Evolutionary conservation across 2,797 vertebrate genomes (phyloP).

Genomic region (Sebastes diaconus): DNA sequence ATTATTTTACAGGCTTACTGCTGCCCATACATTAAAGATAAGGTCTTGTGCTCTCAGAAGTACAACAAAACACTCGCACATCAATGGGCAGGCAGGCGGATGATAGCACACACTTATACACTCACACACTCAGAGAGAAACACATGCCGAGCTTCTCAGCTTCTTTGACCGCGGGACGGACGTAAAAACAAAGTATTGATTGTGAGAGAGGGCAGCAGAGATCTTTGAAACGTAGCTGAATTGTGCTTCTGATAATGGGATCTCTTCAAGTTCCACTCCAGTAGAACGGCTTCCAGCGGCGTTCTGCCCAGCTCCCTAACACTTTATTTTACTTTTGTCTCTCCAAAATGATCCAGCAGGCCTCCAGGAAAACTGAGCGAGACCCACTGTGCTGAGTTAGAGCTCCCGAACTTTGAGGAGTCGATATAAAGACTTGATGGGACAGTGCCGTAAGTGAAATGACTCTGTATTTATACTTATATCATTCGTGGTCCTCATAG

Average conservation of each 20-base stretch:
- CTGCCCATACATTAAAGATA: constrained; percentile 66
- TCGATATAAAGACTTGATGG: constrained; percentile 27
- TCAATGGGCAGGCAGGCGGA: not conserved
- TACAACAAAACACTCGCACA: constrained; percentile 33
- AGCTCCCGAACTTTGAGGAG: constrained; percentile 7
- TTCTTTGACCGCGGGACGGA: constrained; percentile 53
- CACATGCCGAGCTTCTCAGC: constrained; percentile 11
- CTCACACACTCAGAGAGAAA: constrained; percentile 9
- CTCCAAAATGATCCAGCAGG: constrained; percentile 45
- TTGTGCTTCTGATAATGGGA: constrained; percentile 72
- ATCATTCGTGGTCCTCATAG: not conserved
- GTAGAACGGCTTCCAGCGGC: constrained; percentile 68
- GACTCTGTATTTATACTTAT: not conserved
- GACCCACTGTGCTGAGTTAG: constrained; percentile 18
- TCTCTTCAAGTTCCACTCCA: constrained; percentile 72
- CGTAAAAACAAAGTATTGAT: constrained; percentile 73
- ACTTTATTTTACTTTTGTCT: constrained; percentile 61
- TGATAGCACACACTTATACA: constrained; percentile 15
- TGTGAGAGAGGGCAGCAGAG: constrained; percentile 45
- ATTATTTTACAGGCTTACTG: constrained; percentile 56
- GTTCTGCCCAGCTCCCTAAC: constrained; percentile 24
- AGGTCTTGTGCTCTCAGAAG: constrained; percentile 29
- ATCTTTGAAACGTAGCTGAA: constrained; percentile 66
- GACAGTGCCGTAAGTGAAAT: constrained; percentile 8
- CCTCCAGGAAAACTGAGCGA: constrained; percentile 49